Evolutionary conservation across 92 coral and sea anemone species (phyloP), one percentile per base, ranked within the genome.

Genomic region (Epizoanthus stellaris): DNA sequence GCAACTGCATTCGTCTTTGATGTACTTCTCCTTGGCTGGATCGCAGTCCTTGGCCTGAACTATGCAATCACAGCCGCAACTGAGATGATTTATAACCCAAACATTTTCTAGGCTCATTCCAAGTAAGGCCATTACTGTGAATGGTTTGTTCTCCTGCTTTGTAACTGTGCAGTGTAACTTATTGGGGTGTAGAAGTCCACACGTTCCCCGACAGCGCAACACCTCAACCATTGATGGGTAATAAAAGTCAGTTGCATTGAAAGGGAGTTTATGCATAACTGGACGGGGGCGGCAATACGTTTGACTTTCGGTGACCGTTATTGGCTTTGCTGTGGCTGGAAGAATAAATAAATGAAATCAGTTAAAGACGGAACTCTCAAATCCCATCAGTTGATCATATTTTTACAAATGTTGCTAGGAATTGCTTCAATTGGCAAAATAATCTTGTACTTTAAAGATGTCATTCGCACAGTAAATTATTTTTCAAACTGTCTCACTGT

Each of bases 181-280:
- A 15, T 5, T 34, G 4, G 71, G 71, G 16, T 67, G 71, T 25
- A 67, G 43, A 21, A 6, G 42, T 34, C 19, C 6, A 42, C 71
- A 67, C 71, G 34, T 12, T 3, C 71, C 71, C 71, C 5, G 34
- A 67, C 71, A 67, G 7, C 71, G 71, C 45, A 23, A 14, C 42
- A 67, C 71, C 71, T 67, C 71, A 34, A 67, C 45, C 16, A 30
- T 67, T 12, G 71, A 25, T 42, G 71, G 71, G n/a, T 42, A 67
- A 34, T 67, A 67, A 67, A 67, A 67, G 39, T 7, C 1, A 42
- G 71, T 34, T 17, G n/a, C 64, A 14, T 10, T 67, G 71, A 42
- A 9, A 42, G 43, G 71, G 34, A 67, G 43, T 25, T 42, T 67
- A 5, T 67, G 42, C 42, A 67, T 3, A 67, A 34, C 71, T 6